These are phyloP conservation scores for Cephus nigrinus DNA, from an alignment of 2,888 invertebrate genomes.

Conservation along the genomic window DNA sequence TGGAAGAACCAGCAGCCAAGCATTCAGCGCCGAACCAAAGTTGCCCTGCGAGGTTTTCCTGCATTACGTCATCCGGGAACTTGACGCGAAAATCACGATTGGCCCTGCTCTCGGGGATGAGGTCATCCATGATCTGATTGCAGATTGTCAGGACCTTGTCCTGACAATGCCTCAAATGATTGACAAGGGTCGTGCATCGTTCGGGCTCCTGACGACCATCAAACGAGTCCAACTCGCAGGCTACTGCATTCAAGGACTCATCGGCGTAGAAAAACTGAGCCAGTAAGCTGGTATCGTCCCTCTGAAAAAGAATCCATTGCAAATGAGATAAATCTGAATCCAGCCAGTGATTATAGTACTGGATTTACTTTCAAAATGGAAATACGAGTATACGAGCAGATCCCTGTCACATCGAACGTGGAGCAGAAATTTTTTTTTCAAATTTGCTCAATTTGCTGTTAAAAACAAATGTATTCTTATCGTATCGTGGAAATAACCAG, in stretches of 20 bases:
- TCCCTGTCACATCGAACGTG: neutral
- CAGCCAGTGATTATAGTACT: neutral
- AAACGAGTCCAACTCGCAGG: slow-evolving; percentile 97
- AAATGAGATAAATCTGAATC: neutral
- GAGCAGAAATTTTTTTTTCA: neutral
- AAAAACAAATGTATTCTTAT: neutral
- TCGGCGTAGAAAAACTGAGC: slow-evolving; percentile 99
- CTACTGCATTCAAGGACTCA: slow-evolving; percentile 94
- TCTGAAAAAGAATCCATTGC: slow-evolving; percentile 71
- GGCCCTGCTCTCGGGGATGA: slow-evolving; percentile 86
- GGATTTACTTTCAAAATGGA: neutral
- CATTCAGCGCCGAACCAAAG: slow-evolving; percentile 99
- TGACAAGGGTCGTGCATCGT: slow-evolving; percentile 94
- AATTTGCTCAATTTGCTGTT: neutral
- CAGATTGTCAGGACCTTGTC: slow-evolving; percentile 92
- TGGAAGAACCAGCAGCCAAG: slow-evolving; percentile 97
- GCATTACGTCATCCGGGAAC: slow-evolving; percentile 98
- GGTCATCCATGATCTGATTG: slow-evolving; percentile 94
- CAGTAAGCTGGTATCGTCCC: slow-evolving; percentile 91
- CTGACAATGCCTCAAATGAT: slow-evolving; percentile 93
- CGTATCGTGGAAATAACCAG: too few species aligned
- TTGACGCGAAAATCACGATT: slow-evolving; percentile 96
- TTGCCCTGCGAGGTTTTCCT: slow-evolving; percentile 97
- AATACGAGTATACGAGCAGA: neutral
- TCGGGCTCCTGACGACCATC: slow-evolving; percentile 99